Base-by-base conservation (phyloP, 1,140 invertebrate species). In the Gonatopus flavifemur region DNA sequence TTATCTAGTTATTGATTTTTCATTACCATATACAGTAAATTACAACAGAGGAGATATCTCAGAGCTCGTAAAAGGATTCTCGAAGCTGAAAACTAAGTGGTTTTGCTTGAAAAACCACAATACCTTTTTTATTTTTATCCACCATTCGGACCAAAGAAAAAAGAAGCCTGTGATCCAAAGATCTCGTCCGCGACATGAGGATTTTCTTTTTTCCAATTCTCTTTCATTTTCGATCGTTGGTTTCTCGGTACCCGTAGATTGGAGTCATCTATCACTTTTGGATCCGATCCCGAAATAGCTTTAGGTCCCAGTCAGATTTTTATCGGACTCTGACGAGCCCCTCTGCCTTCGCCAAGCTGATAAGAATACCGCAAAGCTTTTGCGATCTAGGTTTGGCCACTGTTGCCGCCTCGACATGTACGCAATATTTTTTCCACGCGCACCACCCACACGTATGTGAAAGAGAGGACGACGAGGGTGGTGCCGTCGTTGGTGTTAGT, bases 251-350 rank as follows among this genome's bases (percentile, higher is more conserved):
- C 25, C 46, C 31, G 19, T 21, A 55, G 57, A 64, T 62, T 62
- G 59, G 52, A 52, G 56, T 52, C 69, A 72, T 72, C 67, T 64
- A 72, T 75, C 71, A 72, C 52, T 36, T n/a, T n/a, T 45, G 50
- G 51, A 68, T 70, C 62, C 59, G 67, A 70, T 71, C 55, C 46
- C 52, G 64, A n/a, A n/a, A 69, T 70, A 72, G 61, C 39, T 43
- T 44, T 36, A 35, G 18, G 22, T 37, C 42, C 33, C 39, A 9
- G 41, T 20, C 24, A 50, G 63, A 69, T 72, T 53, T 49, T 69
- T 66, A 67, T 72, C 66, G 39, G 31, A 8, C 40, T n/a, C n/a
- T 30, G 51, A 36, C 55, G 40, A 57, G 42, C 32, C 45, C 36
- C 38, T 21, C 33, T 35, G 30, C 32, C 39, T 12, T 39, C 19